phyloP scores from a whole-genome alignment of 2,113 vertebrate species.

The Urocynchramus pylzowi region DNA sequence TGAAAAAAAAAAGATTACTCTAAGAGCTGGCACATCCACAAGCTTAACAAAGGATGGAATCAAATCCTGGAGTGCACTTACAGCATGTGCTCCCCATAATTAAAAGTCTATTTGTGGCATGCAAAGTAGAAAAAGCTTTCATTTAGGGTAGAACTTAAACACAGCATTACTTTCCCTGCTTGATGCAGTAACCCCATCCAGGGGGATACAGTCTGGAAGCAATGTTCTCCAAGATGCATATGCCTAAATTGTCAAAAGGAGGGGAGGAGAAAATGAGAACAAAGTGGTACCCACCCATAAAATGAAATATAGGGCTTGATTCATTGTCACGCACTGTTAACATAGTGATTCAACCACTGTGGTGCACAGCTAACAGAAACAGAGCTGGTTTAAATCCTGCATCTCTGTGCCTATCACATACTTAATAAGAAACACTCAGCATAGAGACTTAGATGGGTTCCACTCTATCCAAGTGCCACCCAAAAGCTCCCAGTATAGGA shows the following conservation, averaged over 20 bases:
- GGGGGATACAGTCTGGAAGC: background rate
- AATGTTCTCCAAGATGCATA: background rate
- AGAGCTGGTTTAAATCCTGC: background rate
- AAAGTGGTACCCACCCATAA: background rate
- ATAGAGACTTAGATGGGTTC: background rate
- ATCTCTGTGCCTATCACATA: background rate
- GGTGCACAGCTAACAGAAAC: background rate
- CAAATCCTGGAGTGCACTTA: background rate
- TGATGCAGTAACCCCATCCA: background rate
- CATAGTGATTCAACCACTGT: background rate
- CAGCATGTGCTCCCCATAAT: background rate
- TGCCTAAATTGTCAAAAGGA: background rate
- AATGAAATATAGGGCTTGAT: background rate
- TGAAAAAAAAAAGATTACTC: background rate
- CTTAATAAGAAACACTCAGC: background rate
- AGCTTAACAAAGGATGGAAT: background rate
- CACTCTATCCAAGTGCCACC: too few species aligned
- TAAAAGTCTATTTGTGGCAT: conserved; percentile 1
- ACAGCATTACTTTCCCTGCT: background rate
- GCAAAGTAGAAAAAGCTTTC: background rate
- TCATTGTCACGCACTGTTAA: background rate
- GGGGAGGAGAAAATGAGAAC: background rate
- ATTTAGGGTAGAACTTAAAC: conserved; percentile 11
- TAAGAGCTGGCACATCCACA: background rate
- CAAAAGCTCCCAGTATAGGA: background rate